Evolutionary conservation across 2,797 vertebrate species (phyloP), one percentile per base, ranked within the genome.

Genomic region (Hydrolagus colliei): DNA sequence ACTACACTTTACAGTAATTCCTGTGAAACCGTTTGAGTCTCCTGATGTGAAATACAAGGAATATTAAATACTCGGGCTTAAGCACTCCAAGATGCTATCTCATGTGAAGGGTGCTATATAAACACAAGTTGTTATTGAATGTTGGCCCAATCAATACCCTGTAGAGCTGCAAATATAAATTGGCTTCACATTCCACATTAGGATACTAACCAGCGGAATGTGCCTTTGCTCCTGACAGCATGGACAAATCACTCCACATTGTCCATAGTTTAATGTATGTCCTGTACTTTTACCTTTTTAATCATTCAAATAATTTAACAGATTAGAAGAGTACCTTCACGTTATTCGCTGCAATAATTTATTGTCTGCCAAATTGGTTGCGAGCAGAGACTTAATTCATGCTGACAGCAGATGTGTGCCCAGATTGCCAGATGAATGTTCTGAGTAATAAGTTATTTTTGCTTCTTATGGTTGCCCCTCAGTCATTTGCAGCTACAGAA

Each of bases 401-500:
- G 27, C 18, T 41, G 79, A 84, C 63, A 71, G 79, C 65, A 84
- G 79, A 84, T 84, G 79, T 71, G 65, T 68, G 65, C 65, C 8
- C 79, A 68, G 79, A 84, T 84, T 84, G 65, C 32, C 79, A 84
- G 79, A 68, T 71, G 79, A 84, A 84, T 71, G 65, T 84, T 84
- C 79, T 84, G 63, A n/a, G 32, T 84, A 41, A 71, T 84, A 71
- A 12, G 32, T 84, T 84, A 71, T 84, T 84, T 68, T 84, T 63
- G 79, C 62, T 41, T 41, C 65, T 84, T 68, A 84, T 20, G 32
- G 65, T 67, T 84, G 79, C 79, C 65, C 79, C 65, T 84, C 63
- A 71, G 79, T 84, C 79, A 84, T 52, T 68, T 41, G 14, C 65
- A 84, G 18, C 9, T 71, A 63, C 9, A 4, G 14, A 84, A 82